These are phyloP conservation scores for Andrena minutula DNA, from an alignment of 2,888 invertebrate genomes.

Conservation along the genomic window DNA sequence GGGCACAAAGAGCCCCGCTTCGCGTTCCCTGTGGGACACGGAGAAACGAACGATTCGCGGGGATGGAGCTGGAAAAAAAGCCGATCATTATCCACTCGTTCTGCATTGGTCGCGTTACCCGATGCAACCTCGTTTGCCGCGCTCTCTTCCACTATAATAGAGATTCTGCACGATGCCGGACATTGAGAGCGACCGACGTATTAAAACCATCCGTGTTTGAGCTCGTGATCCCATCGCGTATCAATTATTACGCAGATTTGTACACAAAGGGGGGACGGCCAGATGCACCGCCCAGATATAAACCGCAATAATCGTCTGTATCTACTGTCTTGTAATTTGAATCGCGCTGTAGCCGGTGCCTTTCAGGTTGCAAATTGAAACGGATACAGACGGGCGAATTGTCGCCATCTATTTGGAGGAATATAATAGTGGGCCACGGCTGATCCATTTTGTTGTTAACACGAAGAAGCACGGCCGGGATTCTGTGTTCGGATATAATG, in stretches of 20 bases:
- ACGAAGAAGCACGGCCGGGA: background rate
- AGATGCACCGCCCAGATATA: conserved; percentile 48
- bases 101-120: conserved; percentile 69
- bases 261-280: conserved; percentile 67
- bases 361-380: background rate
- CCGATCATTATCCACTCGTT: conserved; percentile 73
- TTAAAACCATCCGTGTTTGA: conserved; percentile 70
- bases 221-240: conserved; percentile 68
- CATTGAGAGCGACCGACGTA: conserved; percentile 63
- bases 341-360: conserved; percentile 14
- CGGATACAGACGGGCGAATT: background rate
- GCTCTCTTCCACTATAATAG: conserved; percentile 66
- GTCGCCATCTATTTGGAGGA: background rate
- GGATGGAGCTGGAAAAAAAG: conserved; percentile 64
- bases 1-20: conserved; percentile 67
- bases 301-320: conserved; percentile 69
- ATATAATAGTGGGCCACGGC: background rate
- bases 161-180: conserved; percentile 66
- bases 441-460: background rate
- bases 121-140: conserved; percentile 72
- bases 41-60: conserved; percentile 63
- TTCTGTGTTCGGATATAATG: background rate
- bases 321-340: conserved; percentile 63
- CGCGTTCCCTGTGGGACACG: conserved; percentile 70
- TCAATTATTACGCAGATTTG: conserved; percentile 73